These are phyloP conservation scores for Diplazon laetatorius DNA, from an alignment of 2,888 invertebrate genomes.

Conservation along the genomic window DNA sequence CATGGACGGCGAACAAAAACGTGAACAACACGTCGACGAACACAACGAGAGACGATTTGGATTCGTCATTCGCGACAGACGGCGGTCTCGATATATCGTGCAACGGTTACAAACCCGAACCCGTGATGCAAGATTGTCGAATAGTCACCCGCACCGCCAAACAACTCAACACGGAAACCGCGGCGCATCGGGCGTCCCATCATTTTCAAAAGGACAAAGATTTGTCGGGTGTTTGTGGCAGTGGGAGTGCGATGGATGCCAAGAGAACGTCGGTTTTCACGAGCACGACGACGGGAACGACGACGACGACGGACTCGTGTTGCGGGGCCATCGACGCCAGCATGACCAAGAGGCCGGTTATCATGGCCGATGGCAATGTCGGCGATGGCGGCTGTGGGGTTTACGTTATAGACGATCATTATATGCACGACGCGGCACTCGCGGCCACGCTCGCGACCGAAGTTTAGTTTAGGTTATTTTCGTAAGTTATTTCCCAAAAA, in stretches of 20 bases:
- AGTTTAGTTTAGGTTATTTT: conserved; percentile 85
- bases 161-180: conserved; percentile 92
- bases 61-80: conserved; percentile 84
- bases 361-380: conserved; percentile 66
- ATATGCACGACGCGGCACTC: conserved; percentile 84
- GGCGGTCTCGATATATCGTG: conserved; percentile 82
- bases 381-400: conserved; percentile 82
- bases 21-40: conserved; percentile 86
- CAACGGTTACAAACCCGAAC: conserved; percentile 86
- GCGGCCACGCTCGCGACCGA: conserved; percentile 88
- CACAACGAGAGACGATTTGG: conserved; percentile 77
- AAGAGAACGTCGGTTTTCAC: conserved; percentile 82
- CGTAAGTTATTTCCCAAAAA: conserved; percentile 32
- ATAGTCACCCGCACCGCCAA: conserved; percentile 87
- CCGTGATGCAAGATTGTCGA: conserved; percentile 78
- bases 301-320: conserved; percentile 82
- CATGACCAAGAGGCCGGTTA: conserved; percentile 87
- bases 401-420: conserved; percentile 91
- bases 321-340: conserved; percentile 85
- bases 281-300: too few species aligned
- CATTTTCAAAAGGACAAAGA: conserved; percentile 84
- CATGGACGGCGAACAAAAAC: conserved; percentile 88
- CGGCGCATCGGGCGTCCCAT: conserved; percentile 85
- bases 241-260: conserved; percentile 82
- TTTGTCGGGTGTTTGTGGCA: conserved; percentile 79